A percentile compares a stretch with the other conserved stretches of the same genome.
These are phyloP conservation scores for Spilosoma lubricipeda DNA, from an alignment of 2,888 invertebrate genomes.

Conservation along the genomic window DNA sequence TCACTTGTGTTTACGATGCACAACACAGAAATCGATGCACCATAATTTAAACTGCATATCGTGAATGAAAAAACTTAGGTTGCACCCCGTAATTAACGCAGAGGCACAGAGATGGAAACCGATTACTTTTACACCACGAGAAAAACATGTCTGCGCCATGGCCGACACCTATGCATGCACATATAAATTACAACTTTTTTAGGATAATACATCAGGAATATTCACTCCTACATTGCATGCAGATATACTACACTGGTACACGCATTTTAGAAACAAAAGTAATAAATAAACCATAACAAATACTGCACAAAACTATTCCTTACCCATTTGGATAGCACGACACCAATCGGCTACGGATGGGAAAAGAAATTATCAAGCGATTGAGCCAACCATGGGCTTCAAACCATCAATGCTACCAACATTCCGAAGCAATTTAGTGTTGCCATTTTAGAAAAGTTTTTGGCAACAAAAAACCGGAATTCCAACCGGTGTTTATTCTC, in stretches of 20 bases:
- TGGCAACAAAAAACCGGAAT: not conserved
- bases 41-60: conserved; percentile 51
- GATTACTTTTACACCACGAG: conserved; percentile 85
- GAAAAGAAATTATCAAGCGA: conserved; percentile 80
- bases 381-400: conserved; percentile 73
- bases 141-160: conserved; percentile 87
- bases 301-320: conserved; percentile 79
- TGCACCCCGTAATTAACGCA: conserved; percentile 69
- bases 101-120: conserved; percentile 71
- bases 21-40: conserved; percentile 74
- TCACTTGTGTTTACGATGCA: conserved; percentile 66
- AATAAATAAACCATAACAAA: conserved; percentile 66
- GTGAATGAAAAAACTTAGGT: conserved; percentile 62
- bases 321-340: conserved; percentile 86
- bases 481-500: not conserved
- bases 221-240: conserved; percentile 66
- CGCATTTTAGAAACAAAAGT: conserved; percentile 61
- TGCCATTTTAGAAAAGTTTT: conserved; percentile 42
- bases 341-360: conserved; percentile 86
- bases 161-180: conserved; percentile 81
- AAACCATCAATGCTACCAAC: conserved; percentile 72
- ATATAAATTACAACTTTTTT: conserved; percentile 45
- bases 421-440: conserved; percentile 52
- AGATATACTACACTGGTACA: conserved; percentile 64
- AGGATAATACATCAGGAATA: conserved; percentile 41